Conservation (phyloP, 2,113 vertebrate species). For the Dipodomys spectabilis region DNA sequence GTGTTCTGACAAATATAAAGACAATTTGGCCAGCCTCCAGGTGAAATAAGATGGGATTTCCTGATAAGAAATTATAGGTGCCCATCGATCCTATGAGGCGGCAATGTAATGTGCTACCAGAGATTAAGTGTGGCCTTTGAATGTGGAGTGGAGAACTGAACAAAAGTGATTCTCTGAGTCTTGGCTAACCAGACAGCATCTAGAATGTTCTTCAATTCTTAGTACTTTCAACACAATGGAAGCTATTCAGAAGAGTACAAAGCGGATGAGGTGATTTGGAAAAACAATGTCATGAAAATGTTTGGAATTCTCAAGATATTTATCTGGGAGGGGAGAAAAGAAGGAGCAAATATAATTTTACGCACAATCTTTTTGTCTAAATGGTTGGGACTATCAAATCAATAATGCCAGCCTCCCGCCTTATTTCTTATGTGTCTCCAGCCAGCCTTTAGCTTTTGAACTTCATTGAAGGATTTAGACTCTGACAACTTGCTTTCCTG, state of each 20-base stretch:
- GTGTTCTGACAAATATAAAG: background rate
- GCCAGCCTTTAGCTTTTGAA: background rate
- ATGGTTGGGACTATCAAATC: background rate
- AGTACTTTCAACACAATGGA: background rate
- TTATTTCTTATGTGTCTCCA: background rate
- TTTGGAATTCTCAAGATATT: background rate
- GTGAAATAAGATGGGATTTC: background rate
- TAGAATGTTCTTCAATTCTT: background rate
- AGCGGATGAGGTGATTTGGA: background rate
- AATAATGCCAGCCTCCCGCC: background rate
- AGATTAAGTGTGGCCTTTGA: background rate
- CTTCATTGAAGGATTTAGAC: slow-evolving; percentile 39
- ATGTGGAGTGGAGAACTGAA: background rate
- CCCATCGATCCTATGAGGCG: background rate
- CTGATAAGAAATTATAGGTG: background rate
- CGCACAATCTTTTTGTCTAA: background rate
- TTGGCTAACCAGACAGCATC: background rate
- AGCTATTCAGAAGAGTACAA: background rate
- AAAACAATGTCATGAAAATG: slow-evolving; percentile 40
- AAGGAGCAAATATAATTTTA: background rate
- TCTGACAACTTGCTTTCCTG: slow-evolving; percentile 7
- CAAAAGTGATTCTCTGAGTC: background rate
- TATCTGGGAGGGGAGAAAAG: background rate
- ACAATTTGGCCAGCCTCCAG: background rate
- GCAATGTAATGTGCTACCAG: background rate